Base-by-base conservation (phyloP, 2,888 invertebrate genomes). In the Leptopilina myrica region DNA sequence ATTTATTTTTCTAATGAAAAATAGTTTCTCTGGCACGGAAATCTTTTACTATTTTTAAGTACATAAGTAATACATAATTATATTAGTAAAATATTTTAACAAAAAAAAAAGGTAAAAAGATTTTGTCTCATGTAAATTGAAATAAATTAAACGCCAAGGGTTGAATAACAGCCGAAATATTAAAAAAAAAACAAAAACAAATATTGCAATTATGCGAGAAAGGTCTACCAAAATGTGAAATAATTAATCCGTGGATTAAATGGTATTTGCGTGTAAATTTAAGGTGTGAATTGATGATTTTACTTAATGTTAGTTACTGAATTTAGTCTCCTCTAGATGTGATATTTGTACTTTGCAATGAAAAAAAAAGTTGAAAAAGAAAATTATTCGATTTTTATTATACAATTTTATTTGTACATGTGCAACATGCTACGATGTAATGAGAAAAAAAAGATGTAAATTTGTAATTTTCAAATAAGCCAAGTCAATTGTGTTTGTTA, bases 331-430 rank as follows among this genome's bases (percentile, higher is more conserved):
- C 6, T 49, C 7, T 69, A 53, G 26, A 49, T 49, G 69, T 49
- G 69, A 69, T 69, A 69, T 69, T 53, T 69, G 53, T 33, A 26
- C 26, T 69, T 53, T 69, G 14, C 69, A 69, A 26, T 5, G 4
- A 49, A 49, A 49, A 49, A 49, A 8, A 49, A 69, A 20, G 20
- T 67, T 12, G 49, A 49, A 49, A 49, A 49, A 49, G 33, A 49
- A 69, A 26, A 53, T 69, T 14, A 62, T 62, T 49, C 40, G 49
- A 33, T 56, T 56, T 73, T 56, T 56, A 33, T 73, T 56, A 43
- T 43, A 73, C 14, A 5, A 33, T 53, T 14, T 53, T 33, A 53
- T 73, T 33, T 5, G 9, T 40, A 40, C n/a, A 33, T 14, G 3
- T 69, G 43, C 3, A 69, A 53, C 14, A 69, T 53, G 26, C 26